Conservation (phyloP, 2,888 invertebrate species). For the Xestia sexstrigata region DNA sequence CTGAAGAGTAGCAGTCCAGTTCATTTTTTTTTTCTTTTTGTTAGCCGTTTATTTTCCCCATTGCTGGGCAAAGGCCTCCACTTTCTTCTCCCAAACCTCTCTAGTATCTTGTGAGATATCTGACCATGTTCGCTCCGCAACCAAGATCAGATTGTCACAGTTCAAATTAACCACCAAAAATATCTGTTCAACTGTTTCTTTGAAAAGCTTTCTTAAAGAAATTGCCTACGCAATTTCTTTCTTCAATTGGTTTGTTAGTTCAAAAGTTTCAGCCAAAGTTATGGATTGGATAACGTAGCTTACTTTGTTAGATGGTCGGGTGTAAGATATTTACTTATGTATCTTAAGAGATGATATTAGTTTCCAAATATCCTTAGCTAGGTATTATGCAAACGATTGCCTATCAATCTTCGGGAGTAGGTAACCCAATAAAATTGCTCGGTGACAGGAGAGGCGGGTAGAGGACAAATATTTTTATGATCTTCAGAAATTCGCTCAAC, state of each 20-base stretch:
- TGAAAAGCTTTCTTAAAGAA: background rate
- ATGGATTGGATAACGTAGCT: background rate
- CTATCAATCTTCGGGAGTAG: constrained; percentile 52
- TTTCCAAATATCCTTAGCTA: constrained; percentile 7
- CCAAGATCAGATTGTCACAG: too few species aligned
- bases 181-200: background rate
- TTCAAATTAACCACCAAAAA: background rate
- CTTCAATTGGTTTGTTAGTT: background rate
- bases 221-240: background rate
- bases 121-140: too few species aligned
- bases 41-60: too few species aligned
- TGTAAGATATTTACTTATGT: background rate
- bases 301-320: background rate
- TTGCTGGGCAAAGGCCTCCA: too few species aligned
- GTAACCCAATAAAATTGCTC: constrained; percentile 42
- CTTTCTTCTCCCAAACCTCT: too few species aligned
- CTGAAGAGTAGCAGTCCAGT: background rate
- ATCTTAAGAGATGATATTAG: background rate
- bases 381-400: constrained; percentile 25
- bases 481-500: constrained; percentile 24
- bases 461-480: constrained; percentile 46
- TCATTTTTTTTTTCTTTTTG: too few species aligned
- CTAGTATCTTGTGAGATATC: too few species aligned
- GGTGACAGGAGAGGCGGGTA: constrained; percentile 15
- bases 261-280: background rate